Base-by-base conservation (phyloP, 2,797 vertebrate genomes). In the Cottoperca gobio region DNA sequence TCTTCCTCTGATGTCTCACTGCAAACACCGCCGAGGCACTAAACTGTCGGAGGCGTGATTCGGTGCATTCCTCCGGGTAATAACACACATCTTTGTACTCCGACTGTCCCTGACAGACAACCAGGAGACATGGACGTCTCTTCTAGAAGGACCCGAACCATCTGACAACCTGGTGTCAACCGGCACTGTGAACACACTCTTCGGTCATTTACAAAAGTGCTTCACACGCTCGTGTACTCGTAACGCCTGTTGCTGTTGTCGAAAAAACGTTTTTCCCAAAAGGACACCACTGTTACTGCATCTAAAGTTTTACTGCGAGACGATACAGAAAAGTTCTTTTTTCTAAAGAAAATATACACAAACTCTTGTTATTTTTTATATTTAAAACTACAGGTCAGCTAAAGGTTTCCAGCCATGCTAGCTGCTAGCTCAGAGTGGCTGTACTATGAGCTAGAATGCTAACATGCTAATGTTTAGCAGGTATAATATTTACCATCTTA, bases 1-100 rank as follows among this genome's bases (percentile, higher is more conserved):
- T 79, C 59, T 79, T 82, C 53, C 72, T 88, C 42, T 70, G 73
- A 88, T 83, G 82, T 84, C 40, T 31, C 37, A 14, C 79, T 67
- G 67, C 65, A 74, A 62, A 75, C 83, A 53, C 65, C 21, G 3
- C 12, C 0, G 46, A 40, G 55, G 57, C 76, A 42, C 54, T 5
- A 1, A 62, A 65, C 49, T 0, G 71, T 33, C 6, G 70, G 80
- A 73, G 73, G 58, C 24, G 68, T 37, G 76, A 68, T 78, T 60
- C 68, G 1, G 10, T 4, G 24, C 83, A 86, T 86, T 86, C 79
- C 79, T 79, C 2, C 0, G 43, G 39, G 68, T 61, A 74, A 81
- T 71, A 84, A 80, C 70, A 77, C 48, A n/a, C 57, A 31, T 39
- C 26, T n/a, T 54, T 83, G 35, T 24, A 8, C 37, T 61, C 50